Evolutionary conservation across 1,140 invertebrate genomes (phyloP).

Genomic region (Neodiprion virginianus): DNA sequence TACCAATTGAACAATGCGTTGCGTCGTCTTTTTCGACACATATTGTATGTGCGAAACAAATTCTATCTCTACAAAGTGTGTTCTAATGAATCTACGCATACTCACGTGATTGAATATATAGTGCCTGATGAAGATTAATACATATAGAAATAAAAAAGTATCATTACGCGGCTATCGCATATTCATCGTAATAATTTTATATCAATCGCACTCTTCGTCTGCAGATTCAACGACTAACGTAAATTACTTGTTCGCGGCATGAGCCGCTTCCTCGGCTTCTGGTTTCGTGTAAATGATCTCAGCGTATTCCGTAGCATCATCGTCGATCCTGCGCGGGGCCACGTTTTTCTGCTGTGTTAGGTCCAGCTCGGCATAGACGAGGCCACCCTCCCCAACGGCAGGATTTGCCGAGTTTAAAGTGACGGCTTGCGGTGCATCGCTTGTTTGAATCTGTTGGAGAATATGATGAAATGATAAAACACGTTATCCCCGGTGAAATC

Average conservation of each 20-base stretch:
- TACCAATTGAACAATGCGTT: too few relatives aligned
- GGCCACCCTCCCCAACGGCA: conserved; percentile 47
- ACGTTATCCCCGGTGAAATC: too few relatives aligned
- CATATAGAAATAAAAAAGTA: too few relatives aligned
- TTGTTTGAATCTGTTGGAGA: not conserved
- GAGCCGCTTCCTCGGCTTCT: not conserved
- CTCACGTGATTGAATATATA: too few relatives aligned
- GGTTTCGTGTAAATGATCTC: conserved; percentile 62
- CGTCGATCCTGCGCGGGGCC: conserved; percentile 50
- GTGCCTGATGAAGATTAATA: too few relatives aligned
- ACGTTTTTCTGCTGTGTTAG: conserved; percentile 48
- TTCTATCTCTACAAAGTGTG: too few relatives aligned
- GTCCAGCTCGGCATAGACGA: conserved; percentile 65
- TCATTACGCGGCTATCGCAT: too few relatives aligned
- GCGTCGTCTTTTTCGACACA: too few relatives aligned
- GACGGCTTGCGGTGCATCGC: not conserved
- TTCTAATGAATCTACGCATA: too few relatives aligned
- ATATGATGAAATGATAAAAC: not conserved
- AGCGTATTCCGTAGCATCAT: conserved; percentile 64
- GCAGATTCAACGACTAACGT: not conserved
- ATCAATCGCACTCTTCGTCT: not conserved
- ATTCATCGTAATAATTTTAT: too few relatives aligned
- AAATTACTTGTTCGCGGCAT: conserved; percentile 11
- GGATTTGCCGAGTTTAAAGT: conserved; percentile 9
- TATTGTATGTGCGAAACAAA: too few relatives aligned